Base-by-base conservation (phyloP, 2,888 invertebrate species). In the Drosophila borealis region DNA sequence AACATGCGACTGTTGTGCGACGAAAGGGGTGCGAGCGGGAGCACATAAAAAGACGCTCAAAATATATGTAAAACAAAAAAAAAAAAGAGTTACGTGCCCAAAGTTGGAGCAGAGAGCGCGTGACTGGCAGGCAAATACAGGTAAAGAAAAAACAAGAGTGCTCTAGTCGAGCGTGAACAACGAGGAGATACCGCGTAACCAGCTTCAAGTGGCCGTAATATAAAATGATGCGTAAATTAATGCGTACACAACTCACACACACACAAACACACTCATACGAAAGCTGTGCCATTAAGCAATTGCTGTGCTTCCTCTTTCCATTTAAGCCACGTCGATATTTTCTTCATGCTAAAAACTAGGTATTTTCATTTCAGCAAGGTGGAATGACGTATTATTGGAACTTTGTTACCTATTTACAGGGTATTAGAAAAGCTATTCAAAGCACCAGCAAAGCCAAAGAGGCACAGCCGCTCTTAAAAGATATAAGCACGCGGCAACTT, bases 101-200 rank as follows among this genome's bases (percentile, higher is more conserved):
- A 66, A 75, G 78, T 48, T 44, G 42, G 55, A 61, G 68, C 46
- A 54, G 56, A 50, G 48, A 34, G 73, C 73, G 79, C 81, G 80
- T 81, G 80, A 81, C 80, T 80, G 68, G 78, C 72, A 72, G 66
- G 56, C 77, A 74, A 76, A 81, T 68, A 63, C 60, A 66, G 57
- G 67, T 64, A 9, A 49, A 21, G 48, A 17, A 42, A 41, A 55
- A 34, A 29, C 1, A 34, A 19, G 13, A 48, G 21, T 14, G 21
- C 4, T 29, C 29, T 29, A 29, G 21, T 6, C 17, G 8, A 5
- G 2, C 9, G 13, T 48, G 34, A 9, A 3, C 9, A 21, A 21
- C 45, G 4, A 17, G 4, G 2, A 25, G 9, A 39, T 51, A 45
- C 45, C 19, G 10, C 39, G 13, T 36, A 8, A 10, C 3, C n/a